Conservation (phyloP, 2,113 vertebrate genomes). For the Hystrix brachyura region DNA sequence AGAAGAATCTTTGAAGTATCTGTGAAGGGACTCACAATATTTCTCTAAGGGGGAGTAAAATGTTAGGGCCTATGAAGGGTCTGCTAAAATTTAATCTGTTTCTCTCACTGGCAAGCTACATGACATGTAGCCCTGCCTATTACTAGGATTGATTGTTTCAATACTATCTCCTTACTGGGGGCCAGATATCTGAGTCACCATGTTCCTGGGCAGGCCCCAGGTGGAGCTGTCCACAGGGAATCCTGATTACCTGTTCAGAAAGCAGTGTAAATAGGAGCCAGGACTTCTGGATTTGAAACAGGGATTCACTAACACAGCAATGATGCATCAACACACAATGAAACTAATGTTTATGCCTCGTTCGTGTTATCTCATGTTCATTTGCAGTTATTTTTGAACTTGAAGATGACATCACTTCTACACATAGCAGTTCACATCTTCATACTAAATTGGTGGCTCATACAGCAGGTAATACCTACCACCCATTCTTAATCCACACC, state of each 20-base stretch:
- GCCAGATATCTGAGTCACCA: neutral
- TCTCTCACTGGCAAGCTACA: neutral
- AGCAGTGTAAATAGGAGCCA: neutral
- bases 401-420: conserved; percentile 34
- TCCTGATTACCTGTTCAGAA: neutral
- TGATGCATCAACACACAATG: neutral
- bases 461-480: neutral
- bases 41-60: neutral
- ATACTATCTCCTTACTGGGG: neutral
- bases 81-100: neutral
- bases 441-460: conserved; percentile 34
- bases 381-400: conserved; percentile 18
- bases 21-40: neutral
- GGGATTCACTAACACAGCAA: neutral
- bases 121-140: neutral
- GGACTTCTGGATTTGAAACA: neutral
- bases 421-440: neutral
- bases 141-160: neutral
- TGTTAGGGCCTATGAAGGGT: neutral
- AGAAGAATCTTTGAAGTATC: neutral
- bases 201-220: neutral
- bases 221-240: neutral
- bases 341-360: neutral
- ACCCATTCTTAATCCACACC: neutral
- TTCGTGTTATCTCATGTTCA: neutral